Base-by-base conservation (phyloP, 2,113 vertebrate species). In the Pseudonaja textilis region DNA sequence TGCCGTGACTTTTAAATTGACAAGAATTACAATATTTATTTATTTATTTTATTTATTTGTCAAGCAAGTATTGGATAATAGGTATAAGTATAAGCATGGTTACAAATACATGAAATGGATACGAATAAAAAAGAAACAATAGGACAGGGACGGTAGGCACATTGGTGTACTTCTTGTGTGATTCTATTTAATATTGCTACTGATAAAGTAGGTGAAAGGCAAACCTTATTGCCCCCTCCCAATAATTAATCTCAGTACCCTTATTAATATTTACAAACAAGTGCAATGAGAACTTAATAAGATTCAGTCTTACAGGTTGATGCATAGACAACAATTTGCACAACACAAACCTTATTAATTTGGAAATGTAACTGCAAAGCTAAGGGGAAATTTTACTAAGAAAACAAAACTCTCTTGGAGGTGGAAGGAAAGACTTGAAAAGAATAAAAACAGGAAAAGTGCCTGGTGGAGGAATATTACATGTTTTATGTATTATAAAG, bases 341-440 rank as follows among this genome's bases (percentile, higher is more conserved):
- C 94, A 93, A 96, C 93, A 94, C 34, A 91, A 95, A 95, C 95
- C 94, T 94, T 96, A 96, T 96, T 96, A 96, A 93, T 59, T 92
- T 93, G 95, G 95, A 95, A 93, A 94, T 94, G 92, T 91, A 94
- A 94, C 95, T 0, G 0, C 93, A 88, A 95, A 97, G 96, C 59
- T 94, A 96, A 95, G 92, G 95, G 55, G 94, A 96, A 96, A 94
- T 94, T 95, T 95, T 96, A 96, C 96, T 97, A 93, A 92, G 96
- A 96, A 94, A 95, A 94, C 95, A 56, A 39, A 85, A 18, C 34
- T 10, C 34, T 42, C 6, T 61, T 14, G 57, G 55, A 74, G 23
- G 95, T 45, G 18, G 29, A 95, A 96, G 95, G 93, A 95, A 96
- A 96, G 20, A 95, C 59, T 96, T 74, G 90, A 93, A 95, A 95